These are phyloP conservation scores for Tortricodes alternella DNA, from an alignment of 2,888 invertebrate species.

Conservation along the genomic window DNA sequence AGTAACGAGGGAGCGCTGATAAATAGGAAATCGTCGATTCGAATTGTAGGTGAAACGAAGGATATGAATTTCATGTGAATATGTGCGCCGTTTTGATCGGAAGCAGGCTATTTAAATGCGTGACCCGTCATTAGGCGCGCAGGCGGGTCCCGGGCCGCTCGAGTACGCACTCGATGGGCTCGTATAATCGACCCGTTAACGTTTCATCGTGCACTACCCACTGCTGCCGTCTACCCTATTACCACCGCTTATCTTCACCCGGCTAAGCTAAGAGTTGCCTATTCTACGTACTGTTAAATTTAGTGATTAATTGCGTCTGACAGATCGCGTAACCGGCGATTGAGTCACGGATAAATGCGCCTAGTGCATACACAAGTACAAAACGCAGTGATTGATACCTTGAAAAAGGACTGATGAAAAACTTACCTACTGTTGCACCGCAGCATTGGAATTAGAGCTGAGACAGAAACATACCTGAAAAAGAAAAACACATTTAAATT, in stretches of 20 bases:
- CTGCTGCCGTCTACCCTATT: slow-evolving; percentile 32
- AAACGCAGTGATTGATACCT: slow-evolving; percentile 19
- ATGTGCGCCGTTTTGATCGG: slow-evolving; percentile 60
- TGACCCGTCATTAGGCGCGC: slow-evolving; percentile 74
- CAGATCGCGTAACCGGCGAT: slow-evolving; percentile 23
- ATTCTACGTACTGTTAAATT: slow-evolving; percentile 26
- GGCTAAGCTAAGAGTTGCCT: slow-evolving; percentile 27
- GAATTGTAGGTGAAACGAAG: slow-evolving; percentile 50
- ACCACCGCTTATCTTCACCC: slow-evolving; percentile 64
- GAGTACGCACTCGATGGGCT: slow-evolving; percentile 63
- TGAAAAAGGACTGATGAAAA: slow-evolving; percentile 5
- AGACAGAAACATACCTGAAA: slow-evolving; percentile 54
- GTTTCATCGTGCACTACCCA: slow-evolving; percentile 50
- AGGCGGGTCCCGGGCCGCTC: slow-evolving; percentile 52
- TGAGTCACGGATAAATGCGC: slow-evolving; percentile 11
- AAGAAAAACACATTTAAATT: slow-evolving; percentile 34
- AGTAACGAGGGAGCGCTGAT: slow-evolving; percentile 22
- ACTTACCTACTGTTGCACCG: slow-evolving; percentile 11
- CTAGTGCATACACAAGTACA: too few relatives aligned
- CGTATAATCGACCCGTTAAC: slow-evolving; percentile 78
- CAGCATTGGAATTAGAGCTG: not conserved
- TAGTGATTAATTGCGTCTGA: slow-evolving; percentile 31
- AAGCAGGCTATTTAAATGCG: slow-evolving; percentile 78
- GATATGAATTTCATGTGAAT: slow-evolving; percentile 56
- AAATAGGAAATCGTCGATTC: slow-evolving; percentile 31